These are phyloP conservation scores for Zaprionus capensis DNA, from an alignment of 1,140 invertebrate genomes.

Conservation along the genomic window DNA sequence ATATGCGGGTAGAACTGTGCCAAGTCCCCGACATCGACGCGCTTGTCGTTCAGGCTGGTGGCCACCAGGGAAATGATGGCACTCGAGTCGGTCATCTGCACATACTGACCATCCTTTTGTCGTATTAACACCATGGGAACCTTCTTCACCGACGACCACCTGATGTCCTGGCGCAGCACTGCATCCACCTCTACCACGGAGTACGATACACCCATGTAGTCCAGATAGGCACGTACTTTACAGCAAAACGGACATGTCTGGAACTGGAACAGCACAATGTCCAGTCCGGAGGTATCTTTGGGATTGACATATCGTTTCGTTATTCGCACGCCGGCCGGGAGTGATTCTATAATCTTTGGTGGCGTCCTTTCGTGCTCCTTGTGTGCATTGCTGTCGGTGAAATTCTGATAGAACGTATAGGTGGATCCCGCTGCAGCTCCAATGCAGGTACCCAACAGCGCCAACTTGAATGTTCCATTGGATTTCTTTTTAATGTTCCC, in stretches of 20 bases:
- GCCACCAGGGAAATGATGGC: conserved; percentile 96
- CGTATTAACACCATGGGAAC: conserved; percentile 96
- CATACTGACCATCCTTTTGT: conserved; percentile 89
- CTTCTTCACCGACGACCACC: conserved; percentile 98
- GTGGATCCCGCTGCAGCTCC: conserved; percentile 84
- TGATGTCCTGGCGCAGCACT: conserved; percentile 94
- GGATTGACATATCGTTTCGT: conserved; percentile 87
- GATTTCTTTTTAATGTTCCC: conserved; percentile 36
- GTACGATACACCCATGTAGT: conserved; percentile 97
- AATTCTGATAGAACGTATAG: conserved; percentile 71
- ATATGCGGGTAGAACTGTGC: conserved; percentile 92
- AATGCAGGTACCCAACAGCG: conserved; percentile 85
- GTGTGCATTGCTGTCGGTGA: conserved; percentile 65
- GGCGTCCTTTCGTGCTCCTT: conserved; percentile 78
- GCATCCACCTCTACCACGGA: conserved; percentile 95
- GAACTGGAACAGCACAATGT: conserved; percentile 97
- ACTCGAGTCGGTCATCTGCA: conserved; percentile 96
- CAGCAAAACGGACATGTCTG: conserved; percentile 99
- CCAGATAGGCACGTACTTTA: conserved; percentile 97
- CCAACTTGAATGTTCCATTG: conserved; percentile 84
- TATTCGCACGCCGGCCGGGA: conserved; percentile 84
- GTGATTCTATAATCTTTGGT: conserved; percentile 85
- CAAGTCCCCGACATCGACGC: conserved; percentile 88
- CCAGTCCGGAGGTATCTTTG: conserved; percentile 90
- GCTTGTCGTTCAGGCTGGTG: conserved; percentile 90